Base-by-base conservation (phyloP, 2,888 invertebrate genomes). In the Tachystola acroxantha region DNA sequence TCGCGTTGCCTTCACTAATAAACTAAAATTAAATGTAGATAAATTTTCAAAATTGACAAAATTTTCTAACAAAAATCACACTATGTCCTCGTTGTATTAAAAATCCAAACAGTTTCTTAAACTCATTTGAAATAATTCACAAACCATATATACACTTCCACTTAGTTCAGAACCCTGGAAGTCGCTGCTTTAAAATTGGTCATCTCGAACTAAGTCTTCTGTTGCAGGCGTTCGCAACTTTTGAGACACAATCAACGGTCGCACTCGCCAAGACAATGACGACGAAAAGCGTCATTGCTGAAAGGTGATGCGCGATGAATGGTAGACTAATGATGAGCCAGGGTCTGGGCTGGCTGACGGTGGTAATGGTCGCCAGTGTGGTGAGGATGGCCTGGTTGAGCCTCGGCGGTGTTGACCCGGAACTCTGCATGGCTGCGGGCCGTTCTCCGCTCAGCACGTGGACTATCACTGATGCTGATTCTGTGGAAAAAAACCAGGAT, bases 391-490 rank as follows among this genome's bases (percentile, higher is more conserved):
- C 68, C n/a, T 66, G 65, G 50, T 72, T 72, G 19, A 80, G 62
- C 25, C 64, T 66, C 1, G 72, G 76, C 0, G 79, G 74, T 1
- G 73, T 65, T 0, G 85, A 75, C 0, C 84, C 77, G 0, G 85
- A 86, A 37, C 88, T 88, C 61, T 91, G 91, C 90, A 91, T 91
- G 29, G 91, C 91, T 19, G 91, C 91, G 41, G 90, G 90, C 45
- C 90, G 78, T 74, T 90, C 91, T 66, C 94, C 94, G 69, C 94
- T 94, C 60, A 94, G 89, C 60, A 94, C 94, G 85, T 94, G 94
- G 46, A 94, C 94, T 64, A 93, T 91, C 59, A 95, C 94, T 57
- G 93, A 93, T 50, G 94, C 94, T 43, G 93, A 92, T 74, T 94
- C 94, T 85, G 91, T 42, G 41, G 33, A 50, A 27, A 5, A 27